These are phyloP conservation scores for Vulpes vulpes DNA, from an alignment of 2,113 vertebrate genomes.

Conservation along the genomic window DNA sequence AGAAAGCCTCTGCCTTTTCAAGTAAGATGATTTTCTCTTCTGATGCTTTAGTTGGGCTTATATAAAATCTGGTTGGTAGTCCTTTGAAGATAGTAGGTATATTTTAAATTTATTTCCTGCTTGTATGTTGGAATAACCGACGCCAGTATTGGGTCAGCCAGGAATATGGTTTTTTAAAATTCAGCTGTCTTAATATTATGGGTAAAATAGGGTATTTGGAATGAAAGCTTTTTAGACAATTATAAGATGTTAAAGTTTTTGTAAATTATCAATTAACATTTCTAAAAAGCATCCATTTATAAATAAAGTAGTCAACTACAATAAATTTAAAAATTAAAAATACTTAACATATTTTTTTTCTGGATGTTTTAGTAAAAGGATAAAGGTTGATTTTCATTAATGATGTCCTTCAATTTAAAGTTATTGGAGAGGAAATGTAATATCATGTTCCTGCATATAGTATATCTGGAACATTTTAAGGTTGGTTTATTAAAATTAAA, in stretches of 20 bases:
- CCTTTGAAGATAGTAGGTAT: not conserved
- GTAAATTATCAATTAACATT: constrained; percentile 47
- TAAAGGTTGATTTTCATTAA: constrained; percentile 44
- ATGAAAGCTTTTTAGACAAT: constrained; percentile 23
- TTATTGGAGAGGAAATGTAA: constrained; percentile 41
- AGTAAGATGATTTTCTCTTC: not conserved
- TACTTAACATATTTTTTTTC: constrained; percentile 23
- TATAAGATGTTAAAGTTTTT: constrained; percentile 37
- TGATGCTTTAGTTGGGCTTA: not conserved
- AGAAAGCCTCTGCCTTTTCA: constrained; percentile 47
- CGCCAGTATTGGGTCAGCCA: not conserved
- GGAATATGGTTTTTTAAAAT: constrained; percentile 20
- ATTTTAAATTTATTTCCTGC: constrained; percentile 18
- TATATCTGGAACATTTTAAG: constrained; percentile 40
- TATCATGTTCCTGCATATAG: not conserved
- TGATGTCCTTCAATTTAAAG: constrained; percentile 45
- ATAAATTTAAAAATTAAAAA: not conserved
- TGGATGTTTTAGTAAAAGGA: constrained; percentile 23
- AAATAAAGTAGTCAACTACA: not conserved
- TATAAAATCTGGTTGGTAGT: not conserved
- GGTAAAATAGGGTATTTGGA: constrained; percentile 18
- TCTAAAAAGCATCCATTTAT: constrained; percentile 14
- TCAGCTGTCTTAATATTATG: constrained; percentile 32
- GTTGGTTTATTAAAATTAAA: constrained; percentile 67
- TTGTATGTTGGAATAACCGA: constrained; percentile 18